Base-by-base conservation (phyloP, 1,140 invertebrate species). In the Leptinotarsa texana region DNA sequence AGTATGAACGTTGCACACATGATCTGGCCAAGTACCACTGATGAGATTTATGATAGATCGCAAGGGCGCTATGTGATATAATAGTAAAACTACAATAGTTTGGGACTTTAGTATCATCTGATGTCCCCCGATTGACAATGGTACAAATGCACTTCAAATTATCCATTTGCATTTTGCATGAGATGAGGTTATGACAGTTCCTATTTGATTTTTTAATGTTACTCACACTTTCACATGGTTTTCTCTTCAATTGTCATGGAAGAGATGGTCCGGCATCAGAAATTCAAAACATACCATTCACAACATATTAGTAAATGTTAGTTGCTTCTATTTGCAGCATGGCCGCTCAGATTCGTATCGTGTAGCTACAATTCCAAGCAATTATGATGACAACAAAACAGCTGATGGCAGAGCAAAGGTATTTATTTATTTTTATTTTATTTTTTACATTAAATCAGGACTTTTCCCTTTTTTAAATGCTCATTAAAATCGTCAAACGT, bases 341-440 rank as follows among this genome's bases (percentile, higher is more conserved):
- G 94, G 93, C 87, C 93, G 95, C 84, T 91, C 94, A 86, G 95
- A 97, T 88, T 97, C 95, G 82, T 97, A 97, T 90, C 92, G 95
- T 86, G 93, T 95, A 86, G 96, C 96, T 79, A 96, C 95, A 81
- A 92, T 95, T 87, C 92, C 94, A 79, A 89, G 92, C 86, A 90
- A 94, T 87, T 93, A 93, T 88, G 95, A 97, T 87, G 95, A 97
- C 91, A 96, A 96, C 91, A 93, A 92, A 90, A 96, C 95, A 78
- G 93, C 94, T 80, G 94, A 96, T 89, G 95, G 95, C 86, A 93
- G 93, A 90, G 92, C 92, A 85, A 96, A 96, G 94, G 95, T 95
- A 82, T 83, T 74, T 75, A 70, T 70, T 57, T 57, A 57, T 57
- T 57, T 57, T 57, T 0, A 33, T 49, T 57, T 27, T 73, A 17